Evolutionary conservation across 1,140 invertebrate genomes (phyloP), one percentile per base, ranked within the genome.

Genomic region (Musca domestica): DNA sequence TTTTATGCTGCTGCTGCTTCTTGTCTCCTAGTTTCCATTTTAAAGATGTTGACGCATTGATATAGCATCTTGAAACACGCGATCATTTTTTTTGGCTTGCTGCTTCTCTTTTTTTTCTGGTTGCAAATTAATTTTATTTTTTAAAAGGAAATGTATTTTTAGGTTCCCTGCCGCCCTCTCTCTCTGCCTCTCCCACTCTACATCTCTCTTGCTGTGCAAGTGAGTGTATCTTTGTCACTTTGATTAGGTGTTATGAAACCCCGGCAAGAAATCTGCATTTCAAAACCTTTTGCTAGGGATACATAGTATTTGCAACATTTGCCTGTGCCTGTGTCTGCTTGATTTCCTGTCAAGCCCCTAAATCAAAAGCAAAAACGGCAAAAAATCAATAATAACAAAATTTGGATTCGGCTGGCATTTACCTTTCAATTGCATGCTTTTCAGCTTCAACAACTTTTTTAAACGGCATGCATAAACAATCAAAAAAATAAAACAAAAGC

Each of bases 31-130:
- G 1, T 52, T 52, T 52, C 15, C 15, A 27, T 41, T 9, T 17
- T 23, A 61, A 20, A 19, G 56, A 61, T 61, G 56, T 61, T 61
- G 56, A 61, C 56, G 56, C 56, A 61, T 61, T 61, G 56, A 61
- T 61, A 61, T 34, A 61, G 56, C 56, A 61, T 61, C 56, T 61
- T 34, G 27, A 61, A 61, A 61, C 56, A 61, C 56, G 56, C 56
- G 56, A 61, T 61, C 56, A 41, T 61, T 20, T 27, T 20, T n/a
- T 3, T 30, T 30, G 27, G 27, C 3, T 30, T 30, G 27, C 9
- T 30, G 27, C 9, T 30, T 3, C 34, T 30, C 27, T 56, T 56
- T 56, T 56, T 56, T 56, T 2, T 54, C 2, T 23, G 5, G 14
- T n/a, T 58, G 30, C 17, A 41, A 41, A 61, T 19, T 54, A 23